Conservation (phyloP, 2,113 vertebrate species). For the Eretmochelys imbricata region DNA sequence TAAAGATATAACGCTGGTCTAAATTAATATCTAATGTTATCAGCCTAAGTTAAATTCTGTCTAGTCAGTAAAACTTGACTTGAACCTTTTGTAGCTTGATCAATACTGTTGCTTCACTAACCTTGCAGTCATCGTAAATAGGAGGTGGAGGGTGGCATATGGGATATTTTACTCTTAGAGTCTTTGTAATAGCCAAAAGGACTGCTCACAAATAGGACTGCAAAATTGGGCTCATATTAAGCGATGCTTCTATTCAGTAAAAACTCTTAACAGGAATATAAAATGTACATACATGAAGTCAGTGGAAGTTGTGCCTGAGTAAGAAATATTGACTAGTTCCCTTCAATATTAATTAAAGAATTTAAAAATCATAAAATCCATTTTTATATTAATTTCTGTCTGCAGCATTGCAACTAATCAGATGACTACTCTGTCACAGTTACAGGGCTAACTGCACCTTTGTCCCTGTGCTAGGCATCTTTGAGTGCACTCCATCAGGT, state of each 20-base stretch:
- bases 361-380: neutral
- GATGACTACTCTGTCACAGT: neutral
- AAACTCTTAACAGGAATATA: neutral
- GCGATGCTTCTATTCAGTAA: neutral
- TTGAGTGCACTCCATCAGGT: neutral
- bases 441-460: neutral
- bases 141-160: neutral
- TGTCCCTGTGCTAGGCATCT: neutral
- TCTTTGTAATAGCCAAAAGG: neutral
- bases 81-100: neutral
- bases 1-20: neutral
- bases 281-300: neutral
- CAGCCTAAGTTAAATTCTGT: neutral
- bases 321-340: neutral
- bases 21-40: neutral
- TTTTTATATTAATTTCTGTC: neutral
- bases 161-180: neutral
- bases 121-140: neutral
- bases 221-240: neutral
- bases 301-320: neutral
- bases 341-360: neutral
- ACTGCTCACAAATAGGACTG: neutral
- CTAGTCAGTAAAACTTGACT: neutral
- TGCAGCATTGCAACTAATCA: neutral
- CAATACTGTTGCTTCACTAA: neutral